phyloP scores from a whole-genome alignment of 2,797 vertebrate species.

The Chelon labrosus region DNA sequence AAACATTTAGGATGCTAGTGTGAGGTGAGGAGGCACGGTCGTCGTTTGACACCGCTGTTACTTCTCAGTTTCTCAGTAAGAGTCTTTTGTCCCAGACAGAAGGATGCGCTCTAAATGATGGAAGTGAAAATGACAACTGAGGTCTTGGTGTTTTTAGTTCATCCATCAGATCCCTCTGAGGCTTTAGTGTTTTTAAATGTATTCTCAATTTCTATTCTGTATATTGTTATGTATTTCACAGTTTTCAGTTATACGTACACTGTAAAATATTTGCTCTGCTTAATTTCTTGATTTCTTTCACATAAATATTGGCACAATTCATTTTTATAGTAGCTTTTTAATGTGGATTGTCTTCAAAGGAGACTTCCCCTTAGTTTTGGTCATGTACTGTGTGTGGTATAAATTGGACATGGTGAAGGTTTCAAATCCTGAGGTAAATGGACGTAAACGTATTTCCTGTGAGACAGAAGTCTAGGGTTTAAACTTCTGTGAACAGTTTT shows the following conservation, averaged over 20 bases:
- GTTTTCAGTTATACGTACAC: not conserved
- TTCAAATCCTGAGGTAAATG: no score
- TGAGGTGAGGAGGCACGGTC: not conserved
- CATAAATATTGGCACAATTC: not conserved
- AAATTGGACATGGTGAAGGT: no score
- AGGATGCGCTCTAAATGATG: constrained; percentile 5
- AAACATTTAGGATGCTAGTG: not conserved
- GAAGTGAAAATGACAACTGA: constrained; percentile 28
- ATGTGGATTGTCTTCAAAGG: no score
- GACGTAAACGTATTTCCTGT: no score
- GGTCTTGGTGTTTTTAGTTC: constrained; percentile 6
- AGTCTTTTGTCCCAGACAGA: not conserved
- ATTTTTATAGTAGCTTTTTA: not conserved
- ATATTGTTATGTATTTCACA: not conserved
- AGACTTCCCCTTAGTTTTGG: no score
- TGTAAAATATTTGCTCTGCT: not conserved
- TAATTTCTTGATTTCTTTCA: constrained; percentile 2
- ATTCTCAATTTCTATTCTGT: not conserved
- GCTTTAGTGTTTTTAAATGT: not conserved
- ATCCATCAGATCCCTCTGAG: not conserved
- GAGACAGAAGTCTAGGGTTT: no score
- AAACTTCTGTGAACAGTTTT: no score
- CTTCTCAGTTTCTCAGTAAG: not conserved
- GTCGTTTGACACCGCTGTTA: not conserved
- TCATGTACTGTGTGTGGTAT: no score